phyloP scores from a whole-genome alignment of 2,113 vertebrate species.

The Ailuropoda melanoleuca region DNA sequence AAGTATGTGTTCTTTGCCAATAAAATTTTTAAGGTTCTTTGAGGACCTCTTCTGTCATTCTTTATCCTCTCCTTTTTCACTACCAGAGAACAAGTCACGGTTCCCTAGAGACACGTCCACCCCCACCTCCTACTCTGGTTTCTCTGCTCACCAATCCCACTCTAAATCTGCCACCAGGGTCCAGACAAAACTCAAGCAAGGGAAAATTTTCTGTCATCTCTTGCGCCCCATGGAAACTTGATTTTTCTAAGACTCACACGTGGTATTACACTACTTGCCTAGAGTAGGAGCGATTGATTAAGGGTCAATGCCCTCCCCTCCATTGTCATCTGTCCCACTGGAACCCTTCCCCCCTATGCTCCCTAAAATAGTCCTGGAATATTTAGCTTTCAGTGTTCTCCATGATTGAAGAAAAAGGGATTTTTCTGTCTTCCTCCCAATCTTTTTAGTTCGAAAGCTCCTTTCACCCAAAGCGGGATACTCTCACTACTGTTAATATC shows the following conservation, averaged over 20 bases:
- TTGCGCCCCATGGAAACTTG: not conserved
- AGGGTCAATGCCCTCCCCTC: not conserved
- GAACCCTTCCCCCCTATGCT: not conserved
- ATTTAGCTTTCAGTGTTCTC: not conserved
- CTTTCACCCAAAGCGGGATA: not conserved
- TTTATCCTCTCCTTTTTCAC: not conserved
- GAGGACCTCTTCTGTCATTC: not conserved
- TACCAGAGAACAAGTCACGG: slow-evolving; percentile 27
- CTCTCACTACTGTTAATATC: not conserved
- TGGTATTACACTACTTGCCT: not conserved
- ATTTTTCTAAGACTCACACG: not conserved
- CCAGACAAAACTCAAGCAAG: not conserved
- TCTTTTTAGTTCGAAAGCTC: not conserved
- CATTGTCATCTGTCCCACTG: not conserved
- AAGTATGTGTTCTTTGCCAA: not conserved
- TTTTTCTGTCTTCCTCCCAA: not conserved
- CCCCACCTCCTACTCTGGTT: not conserved
- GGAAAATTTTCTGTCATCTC: not conserved
- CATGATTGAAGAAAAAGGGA: not conserved
- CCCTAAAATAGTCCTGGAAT: not conserved
- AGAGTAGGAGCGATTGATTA: not conserved
- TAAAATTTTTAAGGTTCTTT: not conserved
- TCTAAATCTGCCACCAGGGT: not conserved
- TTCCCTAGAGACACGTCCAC: not conserved
- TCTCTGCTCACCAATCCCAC: not conserved